Evolutionary conservation across 2,113 vertebrate genomes (phyloP), one percentile per base, ranked within the genome.

Genomic region (Globicephala melas): DNA sequence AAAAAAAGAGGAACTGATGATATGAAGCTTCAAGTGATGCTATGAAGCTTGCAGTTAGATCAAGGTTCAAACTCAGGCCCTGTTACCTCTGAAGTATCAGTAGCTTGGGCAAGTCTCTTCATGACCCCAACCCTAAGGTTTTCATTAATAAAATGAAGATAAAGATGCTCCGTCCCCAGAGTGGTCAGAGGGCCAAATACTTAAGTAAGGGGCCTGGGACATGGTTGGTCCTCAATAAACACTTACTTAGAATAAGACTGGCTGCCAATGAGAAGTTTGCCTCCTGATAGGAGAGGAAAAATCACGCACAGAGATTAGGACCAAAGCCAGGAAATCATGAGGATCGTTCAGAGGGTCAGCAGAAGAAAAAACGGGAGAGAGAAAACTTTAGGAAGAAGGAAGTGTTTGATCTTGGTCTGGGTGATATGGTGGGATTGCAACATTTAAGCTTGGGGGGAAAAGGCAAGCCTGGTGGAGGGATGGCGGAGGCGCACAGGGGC

Each of bases 71-170:
- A 58, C 11, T 93, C 63, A 84, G 31, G 25, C 38, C 11, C 28
- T 85, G 50, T 31, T 0, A 18, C 10, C 33, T 28, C 60, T 31
- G 28, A 76, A 81, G 68, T n/a, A 89, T 31, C 55, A 55, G 25
- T 28, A 0, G 47, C 33, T 79, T 91, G 38, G 5, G 38, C 8
- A 38, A 67, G 7, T 36, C 28, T 53, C 28, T 10, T 44, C n/a
- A 41, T 36, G 28, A 25, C 1, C 33, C 58, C 26, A 31, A 25
- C 8, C 41, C 65, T 33, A 38, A 18, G 1, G 47, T 77, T 73
- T 77, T 65, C 33, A 10, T 73, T 65, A 83, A 63, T 79, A 87
- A 95, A 95, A 83, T 4, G 15, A 90, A 20, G 8, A 47, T 18
- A 50, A 36, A 21, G 8, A 55, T 50, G 3, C 12, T 31, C 7